These are phyloP conservation scores for Progne subis DNA, from an alignment of 2,113 vertebrate genomes.

Conservation along the genomic window DNA sequence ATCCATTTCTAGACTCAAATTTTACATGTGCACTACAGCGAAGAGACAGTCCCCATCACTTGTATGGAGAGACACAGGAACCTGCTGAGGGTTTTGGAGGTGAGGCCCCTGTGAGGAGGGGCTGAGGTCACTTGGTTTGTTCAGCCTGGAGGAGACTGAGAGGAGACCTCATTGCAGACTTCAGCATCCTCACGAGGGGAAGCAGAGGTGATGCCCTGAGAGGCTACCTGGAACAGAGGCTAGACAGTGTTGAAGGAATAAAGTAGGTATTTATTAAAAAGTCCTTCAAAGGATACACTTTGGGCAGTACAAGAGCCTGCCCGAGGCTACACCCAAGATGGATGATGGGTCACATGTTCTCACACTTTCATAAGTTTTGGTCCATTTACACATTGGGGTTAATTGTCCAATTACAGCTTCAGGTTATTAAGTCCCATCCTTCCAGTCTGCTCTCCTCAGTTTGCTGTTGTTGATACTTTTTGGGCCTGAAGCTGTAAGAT, in stretches of 20 bases:
- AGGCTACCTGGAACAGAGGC: not conserved
- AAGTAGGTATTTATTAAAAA: not conserved
- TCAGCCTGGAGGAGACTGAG: not conserved
- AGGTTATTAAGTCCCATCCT: not conserved
- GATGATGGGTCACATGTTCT: rapidly evolving
- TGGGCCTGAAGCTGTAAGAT: not conserved
- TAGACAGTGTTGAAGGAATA: not conserved
- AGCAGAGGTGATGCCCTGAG: not conserved
- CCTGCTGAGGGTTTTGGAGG: not conserved
- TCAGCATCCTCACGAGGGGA: not conserved
- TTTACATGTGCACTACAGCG: not conserved
- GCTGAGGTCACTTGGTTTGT: not conserved
- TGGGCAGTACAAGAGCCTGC: not conserved
- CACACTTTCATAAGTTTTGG: not conserved
- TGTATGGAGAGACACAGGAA: not conserved
- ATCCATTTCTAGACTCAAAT: not conserved
- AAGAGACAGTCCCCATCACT: not conserved
- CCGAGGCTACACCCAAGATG: not conserved
- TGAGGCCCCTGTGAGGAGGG: not conserved
- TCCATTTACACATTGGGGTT: not conserved
- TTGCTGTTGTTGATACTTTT: not conserved
- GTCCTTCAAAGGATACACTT: not conserved
- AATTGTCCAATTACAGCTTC: not conserved
- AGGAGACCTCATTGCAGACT: not conserved
- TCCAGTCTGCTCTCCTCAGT: not conserved